Evolutionary conservation across 2,113 vertebrate genomes (phyloP).

Genomic region (Lichenostomus cassidix): DNA sequence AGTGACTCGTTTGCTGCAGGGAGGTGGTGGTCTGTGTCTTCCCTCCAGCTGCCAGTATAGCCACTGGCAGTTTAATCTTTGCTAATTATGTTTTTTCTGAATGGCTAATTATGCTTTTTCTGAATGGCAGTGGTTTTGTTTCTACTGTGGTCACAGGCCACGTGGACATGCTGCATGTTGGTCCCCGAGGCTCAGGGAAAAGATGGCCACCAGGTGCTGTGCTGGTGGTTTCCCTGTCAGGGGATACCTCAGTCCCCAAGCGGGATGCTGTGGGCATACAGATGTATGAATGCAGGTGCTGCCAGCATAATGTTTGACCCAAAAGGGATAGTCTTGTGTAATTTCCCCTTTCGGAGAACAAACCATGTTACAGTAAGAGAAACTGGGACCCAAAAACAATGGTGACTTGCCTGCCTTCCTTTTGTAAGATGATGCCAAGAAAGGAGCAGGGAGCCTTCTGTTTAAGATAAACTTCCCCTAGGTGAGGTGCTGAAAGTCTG

Average conservation of each 20-base stretch:
- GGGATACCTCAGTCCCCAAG: no score
- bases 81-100: background rate
- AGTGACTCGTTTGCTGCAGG: background rate
- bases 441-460: background rate
- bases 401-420: background rate
- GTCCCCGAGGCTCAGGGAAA: accelerated
- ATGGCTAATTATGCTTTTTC: background rate
- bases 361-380: background rate
- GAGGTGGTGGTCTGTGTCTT: background rate
- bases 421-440: background rate
- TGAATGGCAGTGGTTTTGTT: background rate
- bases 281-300: background rate
- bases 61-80: background rate
- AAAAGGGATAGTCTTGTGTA: background rate
- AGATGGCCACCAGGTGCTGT: background rate
- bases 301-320: background rate
- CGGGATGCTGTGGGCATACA: background rate
- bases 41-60: background rate
- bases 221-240: background rate
- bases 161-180: accelerated
- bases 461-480: background rate
- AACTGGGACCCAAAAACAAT: background rate
- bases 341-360: background rate
- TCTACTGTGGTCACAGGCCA: accelerated
- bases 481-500: background rate